Evolutionary conservation across 64 coral and sea anemone species (phyloP).

Genomic region (Hydrozoanthus tunicans): DNA sequence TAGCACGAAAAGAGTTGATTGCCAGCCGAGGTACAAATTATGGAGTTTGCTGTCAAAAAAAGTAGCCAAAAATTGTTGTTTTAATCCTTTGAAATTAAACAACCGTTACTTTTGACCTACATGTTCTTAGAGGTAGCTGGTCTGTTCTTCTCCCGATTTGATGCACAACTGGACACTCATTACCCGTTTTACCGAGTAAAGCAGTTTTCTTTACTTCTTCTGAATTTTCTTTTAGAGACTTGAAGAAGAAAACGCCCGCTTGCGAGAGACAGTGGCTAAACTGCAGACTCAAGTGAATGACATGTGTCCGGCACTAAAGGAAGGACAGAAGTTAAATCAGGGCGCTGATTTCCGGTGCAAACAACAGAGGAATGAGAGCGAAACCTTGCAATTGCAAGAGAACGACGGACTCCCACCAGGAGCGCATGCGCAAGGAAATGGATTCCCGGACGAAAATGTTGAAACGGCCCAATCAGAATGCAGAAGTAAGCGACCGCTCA

Average conservation of each 20-base stretch:
- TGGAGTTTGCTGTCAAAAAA: too few relatives aligned
- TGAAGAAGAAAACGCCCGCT: slow-evolving; percentile 37
- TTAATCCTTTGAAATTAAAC: too few relatives aligned
- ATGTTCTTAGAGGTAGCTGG: too few relatives aligned
- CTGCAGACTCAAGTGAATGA: slow-evolving; percentile 44
- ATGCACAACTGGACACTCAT: neutral
- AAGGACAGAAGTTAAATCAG: slow-evolving; percentile 15
- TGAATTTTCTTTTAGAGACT: slow-evolving; percentile 8
- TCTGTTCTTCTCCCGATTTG: too few relatives aligned
- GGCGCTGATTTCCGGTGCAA: neutral
- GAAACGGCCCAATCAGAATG: neutral
- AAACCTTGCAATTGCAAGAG: neutral
- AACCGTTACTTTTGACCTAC: too few relatives aligned
- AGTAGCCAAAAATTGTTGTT: too few relatives aligned
- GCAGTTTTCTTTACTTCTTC: neutral
- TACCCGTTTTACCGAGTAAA: too few relatives aligned
- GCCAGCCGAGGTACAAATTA: too few relatives aligned
- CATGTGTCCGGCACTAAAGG: slow-evolving; percentile 11
- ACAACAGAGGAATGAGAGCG: slow-evolving; percentile 20
- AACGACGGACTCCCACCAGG: neutral
- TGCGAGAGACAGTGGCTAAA: slow-evolving; percentile 32
- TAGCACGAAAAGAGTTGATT: too few relatives aligned
- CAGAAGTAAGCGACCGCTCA: slow-evolving; percentile 31
- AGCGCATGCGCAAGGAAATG: neutral
- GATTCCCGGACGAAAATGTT: neutral